phyloP scores from a whole-genome alignment of 2,113 vertebrate species.

The Mesoclemmys tuberculata region DNA sequence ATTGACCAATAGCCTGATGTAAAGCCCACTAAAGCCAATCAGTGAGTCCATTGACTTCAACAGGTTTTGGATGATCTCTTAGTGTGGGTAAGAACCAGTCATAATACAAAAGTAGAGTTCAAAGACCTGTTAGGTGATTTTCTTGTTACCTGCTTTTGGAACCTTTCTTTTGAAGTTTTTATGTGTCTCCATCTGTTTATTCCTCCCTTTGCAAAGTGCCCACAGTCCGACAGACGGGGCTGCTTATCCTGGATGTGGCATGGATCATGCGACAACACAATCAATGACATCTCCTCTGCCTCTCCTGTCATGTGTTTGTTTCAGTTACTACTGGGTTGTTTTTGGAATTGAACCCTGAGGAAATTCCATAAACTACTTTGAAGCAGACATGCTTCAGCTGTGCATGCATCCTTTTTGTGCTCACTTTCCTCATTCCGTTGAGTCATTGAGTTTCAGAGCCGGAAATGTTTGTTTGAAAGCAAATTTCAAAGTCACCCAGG shows the following conservation, averaged over 20 bases:
- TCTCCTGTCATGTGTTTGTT: neutral
- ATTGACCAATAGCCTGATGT: neutral
- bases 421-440: neutral
- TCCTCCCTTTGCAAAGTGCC: neutral
- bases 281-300: neutral
- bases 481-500: neutral
- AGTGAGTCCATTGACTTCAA: neutral
- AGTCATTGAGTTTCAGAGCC: neutral
- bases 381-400: neutral
- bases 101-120: neutral
- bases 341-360: neutral
- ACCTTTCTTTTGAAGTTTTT: neutral
- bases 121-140: neutral
- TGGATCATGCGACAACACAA: neutral
- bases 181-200: neutral
- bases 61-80: neutral
- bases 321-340: neutral
- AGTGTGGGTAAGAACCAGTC: neutral
- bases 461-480: neutral
- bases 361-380: neutral
- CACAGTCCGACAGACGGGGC: neutral
- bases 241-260: neutral
- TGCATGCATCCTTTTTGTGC: neutral
- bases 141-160: rapidly evolving
- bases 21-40: neutral